Evolutionary conservation across 2,888 invertebrate genomes (phyloP), one percentile per base, ranked within the genome.

Genomic region (Sarcophaga subvicina): DNA sequence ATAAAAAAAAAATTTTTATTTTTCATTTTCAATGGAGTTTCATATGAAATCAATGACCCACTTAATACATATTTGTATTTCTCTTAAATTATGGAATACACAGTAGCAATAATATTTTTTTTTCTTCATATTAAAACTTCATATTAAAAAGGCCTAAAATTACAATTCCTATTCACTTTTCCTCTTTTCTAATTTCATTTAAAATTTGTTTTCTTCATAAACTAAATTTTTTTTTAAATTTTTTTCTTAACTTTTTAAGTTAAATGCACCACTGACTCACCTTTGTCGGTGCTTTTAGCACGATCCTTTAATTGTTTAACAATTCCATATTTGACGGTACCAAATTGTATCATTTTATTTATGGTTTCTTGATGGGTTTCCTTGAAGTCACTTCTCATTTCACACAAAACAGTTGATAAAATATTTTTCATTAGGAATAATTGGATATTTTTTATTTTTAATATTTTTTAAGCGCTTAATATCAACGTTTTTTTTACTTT

Each of bases 271-370:
- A 12, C 17, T 62, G 66, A 90, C 93, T 92, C 83, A 93, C 93
- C 93, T 91, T 92, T 92, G 86, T 93, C 93, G 66, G 92, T 90
- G 90, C 93, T 92, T 89, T 92, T 90, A 80, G 92, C 91, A 90
- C 92, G 94, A 91, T 89, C 95, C 92, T 90, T 95, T 92, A 90
- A 91, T 90, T 93, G 93, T 91, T 93, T 93, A 89, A 93, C 95
- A 93, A 95, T 95, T 94, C 95, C 94, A 94, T 94, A 95, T 94
- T 95, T 95, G 92, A 95, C 94, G 92, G 95, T 95, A 93, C 95
- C 95, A 94, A 95, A 95, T 94, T 94, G 95, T 94, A 95, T 94
- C 95, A 95, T 95, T 94, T 93, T 94, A 92, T 92, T 93, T 91
- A 93, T 92, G 91, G 93, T 93, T 92, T 93, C 92, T 93, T 93